These are phyloP conservation scores for Aphelinus atriplicis DNA, from an alignment of 1,140 invertebrate genomes.

Conservation along the genomic window DNA sequence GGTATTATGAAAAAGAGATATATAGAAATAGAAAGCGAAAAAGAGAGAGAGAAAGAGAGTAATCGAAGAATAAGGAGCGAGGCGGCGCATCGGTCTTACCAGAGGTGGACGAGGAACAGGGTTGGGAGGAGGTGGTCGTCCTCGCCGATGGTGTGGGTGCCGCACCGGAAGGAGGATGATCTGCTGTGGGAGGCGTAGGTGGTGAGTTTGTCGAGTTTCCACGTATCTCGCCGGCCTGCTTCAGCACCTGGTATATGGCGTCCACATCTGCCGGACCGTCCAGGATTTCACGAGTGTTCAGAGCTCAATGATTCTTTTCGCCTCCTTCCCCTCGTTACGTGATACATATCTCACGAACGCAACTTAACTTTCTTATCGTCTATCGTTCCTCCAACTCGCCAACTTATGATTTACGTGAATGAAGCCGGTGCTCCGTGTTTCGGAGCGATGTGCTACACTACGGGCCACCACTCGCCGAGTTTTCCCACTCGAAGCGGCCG, in stretches of 20 bases:
- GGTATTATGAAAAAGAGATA: constrained; percentile 35
- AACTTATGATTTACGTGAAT: background rate
- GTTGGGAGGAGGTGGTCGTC: constrained; percentile 67
- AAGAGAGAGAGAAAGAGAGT: constrained; percentile 16
- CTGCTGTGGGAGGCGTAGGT: constrained; percentile 64
- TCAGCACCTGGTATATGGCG: constrained; percentile 91
- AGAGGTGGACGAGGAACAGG: constrained; percentile 70
- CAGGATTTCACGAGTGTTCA: constrained; percentile 46
- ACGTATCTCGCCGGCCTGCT: constrained; percentile 87
- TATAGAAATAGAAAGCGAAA: constrained; percentile 34
- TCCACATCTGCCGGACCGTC: constrained; percentile 76
- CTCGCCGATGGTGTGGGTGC: constrained; percentile 60
- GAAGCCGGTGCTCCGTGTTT: background rate
- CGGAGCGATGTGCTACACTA: constrained; percentile 3
- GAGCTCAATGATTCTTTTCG: constrained; percentile 39
- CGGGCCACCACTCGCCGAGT: no score
- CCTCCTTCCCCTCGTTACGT: constrained; percentile 12
- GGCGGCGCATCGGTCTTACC: constrained; percentile 65
- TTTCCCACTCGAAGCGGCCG: no score
- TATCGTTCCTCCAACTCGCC: background rate
- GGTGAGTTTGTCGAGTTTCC: constrained; percentile 65
- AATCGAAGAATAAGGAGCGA: constrained; percentile 9
- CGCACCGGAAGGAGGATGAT: constrained; percentile 61
- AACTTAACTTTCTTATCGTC: constrained; percentile 9
- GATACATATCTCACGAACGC: constrained; percentile 1